Conservation (phyloP, 2,888 invertebrate genomes). For the Choreutis nemorana region DNA sequence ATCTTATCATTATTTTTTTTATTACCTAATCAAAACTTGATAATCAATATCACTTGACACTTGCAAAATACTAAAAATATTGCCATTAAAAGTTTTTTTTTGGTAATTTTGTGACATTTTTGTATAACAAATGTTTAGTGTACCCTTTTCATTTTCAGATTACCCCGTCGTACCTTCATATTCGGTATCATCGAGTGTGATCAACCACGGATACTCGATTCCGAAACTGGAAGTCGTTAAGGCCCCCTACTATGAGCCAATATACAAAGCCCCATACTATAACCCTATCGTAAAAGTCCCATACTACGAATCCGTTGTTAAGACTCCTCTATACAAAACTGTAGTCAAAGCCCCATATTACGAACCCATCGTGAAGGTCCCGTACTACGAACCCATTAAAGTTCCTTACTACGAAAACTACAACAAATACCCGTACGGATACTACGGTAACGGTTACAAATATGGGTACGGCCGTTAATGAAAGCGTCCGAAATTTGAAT, state of each 20-base stretch:
- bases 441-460: constrained; percentile 2
- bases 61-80: not conserved
- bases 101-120: too few relatives aligned
- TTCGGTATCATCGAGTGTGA: constrained; percentile 26
- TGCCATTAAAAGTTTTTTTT: not conserved
- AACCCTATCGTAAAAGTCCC: too few relatives aligned
- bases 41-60: too few relatives aligned
- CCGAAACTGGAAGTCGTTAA: constrained; percentile 17
- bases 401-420: too few relatives aligned
- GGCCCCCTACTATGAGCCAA: constrained; percentile 7
- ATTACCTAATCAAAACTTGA: too few relatives aligned
- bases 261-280: constrained; percentile 21
- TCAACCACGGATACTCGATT: constrained; percentile 35
- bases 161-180: constrained; percentile 15
- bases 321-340: too few relatives aligned
- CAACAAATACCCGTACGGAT: constrained; percentile 8
- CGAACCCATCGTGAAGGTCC: constrained; percentile 14
- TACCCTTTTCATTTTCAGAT: constrained; percentile 17
- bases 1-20: too few relatives aligned
- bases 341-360: constrained; percentile 13
- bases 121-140: constrained; percentile 10
- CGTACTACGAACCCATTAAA: too few relatives aligned
- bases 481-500: too few relatives aligned
- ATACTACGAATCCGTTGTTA: too few relatives aligned
- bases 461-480: too few relatives aligned